phyloP scores from a whole-genome alignment of 1,140 invertebrate species.

The Lamellibrachia luymesi region DNA sequence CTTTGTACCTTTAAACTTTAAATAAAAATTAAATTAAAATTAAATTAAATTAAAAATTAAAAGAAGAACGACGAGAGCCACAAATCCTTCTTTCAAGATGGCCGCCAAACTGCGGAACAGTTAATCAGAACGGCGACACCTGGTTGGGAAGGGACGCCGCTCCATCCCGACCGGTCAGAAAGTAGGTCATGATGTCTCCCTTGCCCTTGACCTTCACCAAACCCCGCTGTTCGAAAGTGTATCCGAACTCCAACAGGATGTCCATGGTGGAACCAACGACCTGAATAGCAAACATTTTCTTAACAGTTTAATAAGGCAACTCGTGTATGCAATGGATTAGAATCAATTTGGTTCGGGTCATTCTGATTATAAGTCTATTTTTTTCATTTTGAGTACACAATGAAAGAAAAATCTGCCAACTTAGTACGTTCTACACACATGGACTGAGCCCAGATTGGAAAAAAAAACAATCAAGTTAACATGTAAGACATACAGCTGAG shows the following conservation, averaged over 20 bases:
- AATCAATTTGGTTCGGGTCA: no score
- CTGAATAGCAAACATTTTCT: neutral
- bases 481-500: no score
- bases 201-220: conserved; percentile 57
- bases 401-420: no score
- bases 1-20: no score
- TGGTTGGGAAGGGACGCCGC: conserved; percentile 8
- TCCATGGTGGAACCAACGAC: conserved; percentile 42
- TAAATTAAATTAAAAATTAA: neutral
- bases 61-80: neutral
- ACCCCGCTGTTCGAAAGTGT: conserved; percentile 54
- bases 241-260: conserved; percentile 65
- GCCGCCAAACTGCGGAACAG: neutral
- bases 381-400: no score
- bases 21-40: neutral
- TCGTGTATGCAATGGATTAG: no score
- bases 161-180: conserved; percentile 11
- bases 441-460: no score
- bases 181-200: conserved; percentile 63
- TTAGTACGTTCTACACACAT: no score
- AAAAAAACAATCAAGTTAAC: no score
- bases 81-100: neutral
- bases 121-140: conserved; percentile 9
- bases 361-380: no score
- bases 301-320: neutral